Base-by-base conservation (phyloP, 1,140 invertebrate genomes). In the Schlechtendalia chinensis region DNA sequence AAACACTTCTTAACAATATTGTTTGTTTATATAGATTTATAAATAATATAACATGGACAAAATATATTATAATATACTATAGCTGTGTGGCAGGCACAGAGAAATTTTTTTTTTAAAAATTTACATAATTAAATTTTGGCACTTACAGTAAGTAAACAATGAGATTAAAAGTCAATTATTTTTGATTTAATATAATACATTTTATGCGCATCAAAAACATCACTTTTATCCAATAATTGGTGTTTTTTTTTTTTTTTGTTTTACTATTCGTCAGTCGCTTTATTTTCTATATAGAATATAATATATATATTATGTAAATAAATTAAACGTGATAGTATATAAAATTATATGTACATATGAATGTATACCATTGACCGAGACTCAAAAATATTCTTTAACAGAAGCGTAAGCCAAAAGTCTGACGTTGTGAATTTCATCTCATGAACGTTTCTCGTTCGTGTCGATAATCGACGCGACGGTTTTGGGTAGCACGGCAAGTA, bases 131-230 rank as follows among this genome's bases (percentile, higher is more conserved):
- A 50, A 63, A 79, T 79, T 79, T 79, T 79, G 75, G 75, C 75
- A 79, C 75, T 79, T 63, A 79, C 54, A 50, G 50, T 58, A 39
- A 63, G 29, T 79, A 63, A 39, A 79, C 27, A 61, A 61, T 61
- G 75, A 79, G 75, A 79, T 79, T 79, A 79, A 79, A 79, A 63
- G 39, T 61, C 61, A 77, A 77, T 79, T 56, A 79, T 45, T 79
- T 79, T 79, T 79, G 75, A 79, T 79, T 79, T 79, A 61, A 24
- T 50, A 79, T 50, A 8, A 79, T 79, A 50, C 74, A 59, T 27
- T 19, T 50, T 59, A 61, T 10, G 56, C 5, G 32, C 24, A 59
- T 59, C 54, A 77, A 77, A 58, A 77, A 77, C 74, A 59, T 75
- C n/a, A 75, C 50, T 75, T 75, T 75, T 56, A 75, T 75, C 53